phyloP scores from a whole-genome alignment of 2,797 vertebrate species.

The Meriones psammophilus region DNA sequence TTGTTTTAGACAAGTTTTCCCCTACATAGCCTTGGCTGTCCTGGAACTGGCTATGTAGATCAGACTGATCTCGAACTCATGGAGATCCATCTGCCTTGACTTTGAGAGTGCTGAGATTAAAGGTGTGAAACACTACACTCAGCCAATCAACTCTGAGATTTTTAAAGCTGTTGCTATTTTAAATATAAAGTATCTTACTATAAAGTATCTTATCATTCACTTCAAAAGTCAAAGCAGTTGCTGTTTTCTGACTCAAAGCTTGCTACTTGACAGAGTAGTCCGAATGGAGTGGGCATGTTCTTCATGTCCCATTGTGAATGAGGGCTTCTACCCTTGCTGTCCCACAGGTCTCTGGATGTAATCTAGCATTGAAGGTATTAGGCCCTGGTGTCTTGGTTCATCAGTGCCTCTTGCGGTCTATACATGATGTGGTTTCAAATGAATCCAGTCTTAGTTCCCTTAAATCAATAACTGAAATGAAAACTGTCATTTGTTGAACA shows the following conservation, averaged over 20 bases:
- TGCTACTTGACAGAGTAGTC: constrained; percentile 43
- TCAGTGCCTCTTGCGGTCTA: constrained; percentile 6
- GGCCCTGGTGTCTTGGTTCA: background rate
- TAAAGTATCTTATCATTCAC: background rate
- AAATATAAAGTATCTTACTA: constrained; percentile 25
- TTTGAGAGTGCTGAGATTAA: background rate
- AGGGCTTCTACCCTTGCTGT: background rate
- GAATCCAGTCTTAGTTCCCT: constrained; percentile 47
- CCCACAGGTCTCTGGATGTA: background rate
- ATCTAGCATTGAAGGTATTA: background rate
- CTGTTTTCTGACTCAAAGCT: constrained; percentile 15
- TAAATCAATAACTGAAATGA: constrained; percentile 6
- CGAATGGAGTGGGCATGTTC: background rate
- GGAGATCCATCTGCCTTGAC: background rate
- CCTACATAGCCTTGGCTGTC: background rate
- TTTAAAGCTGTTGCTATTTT: constrained; percentile 23
- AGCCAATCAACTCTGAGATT: background rate
- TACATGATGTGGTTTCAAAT: constrained; percentile 6
- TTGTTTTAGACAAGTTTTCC: background rate
- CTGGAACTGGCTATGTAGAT: background rate
- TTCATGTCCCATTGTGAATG: background rate
- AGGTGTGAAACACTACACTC: background rate
- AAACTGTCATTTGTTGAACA: constrained; percentile 36
- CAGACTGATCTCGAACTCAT: background rate
- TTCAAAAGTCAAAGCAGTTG: background rate